Evolutionary conservation across 1,140 invertebrate genomes (phyloP).

Genomic region (Aphelinus atriplicis): DNA sequence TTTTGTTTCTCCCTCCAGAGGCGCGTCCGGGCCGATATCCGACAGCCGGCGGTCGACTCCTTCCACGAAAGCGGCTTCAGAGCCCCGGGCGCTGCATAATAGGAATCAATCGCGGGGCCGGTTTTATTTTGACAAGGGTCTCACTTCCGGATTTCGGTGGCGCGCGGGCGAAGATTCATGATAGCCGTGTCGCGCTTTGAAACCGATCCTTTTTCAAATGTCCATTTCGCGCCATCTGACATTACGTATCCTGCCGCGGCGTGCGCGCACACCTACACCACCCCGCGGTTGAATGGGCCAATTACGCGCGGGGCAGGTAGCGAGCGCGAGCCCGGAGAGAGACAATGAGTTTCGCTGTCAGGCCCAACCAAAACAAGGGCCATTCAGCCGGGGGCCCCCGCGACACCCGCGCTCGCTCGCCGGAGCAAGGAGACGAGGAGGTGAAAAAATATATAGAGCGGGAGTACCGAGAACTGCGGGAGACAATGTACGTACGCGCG

Average conservation of each 20-base stretch:
- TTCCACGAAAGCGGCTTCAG: slow-evolving; percentile 6
- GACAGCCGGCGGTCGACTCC: slow-evolving; percentile 4
- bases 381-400: slow-evolving; percentile 45
- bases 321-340: slow-evolving; percentile 12
- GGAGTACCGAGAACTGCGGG: slow-evolving; percentile 13
- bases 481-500: not conserved
- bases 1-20: too few relatives aligned
- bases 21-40: too few relatives aligned
- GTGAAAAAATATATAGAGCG: not conserved
- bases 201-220: slow-evolving; percentile 52
- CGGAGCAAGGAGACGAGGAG: not conserved
- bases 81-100: slow-evolving; percentile 13
- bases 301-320: slow-evolving; percentile 62
- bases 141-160: slow-evolving; percentile 45
- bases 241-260: not conserved
- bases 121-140: slow-evolving; percentile 44
- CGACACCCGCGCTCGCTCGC: slow-evolving; percentile 47
- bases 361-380: slow-evolving; percentile 62
- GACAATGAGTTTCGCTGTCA: slow-evolving; percentile 58
- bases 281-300: slow-evolving; percentile 60
- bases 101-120: slow-evolving; percentile 14
- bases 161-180: slow-evolving; percentile 29
- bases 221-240: slow-evolving; percentile 23
- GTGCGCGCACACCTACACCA: not conserved
- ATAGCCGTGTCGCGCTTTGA: slow-evolving; percentile 38